Base-by-base conservation (phyloP, 64 coral and sea anemone species). In the Montipora foliosa region DNA sequence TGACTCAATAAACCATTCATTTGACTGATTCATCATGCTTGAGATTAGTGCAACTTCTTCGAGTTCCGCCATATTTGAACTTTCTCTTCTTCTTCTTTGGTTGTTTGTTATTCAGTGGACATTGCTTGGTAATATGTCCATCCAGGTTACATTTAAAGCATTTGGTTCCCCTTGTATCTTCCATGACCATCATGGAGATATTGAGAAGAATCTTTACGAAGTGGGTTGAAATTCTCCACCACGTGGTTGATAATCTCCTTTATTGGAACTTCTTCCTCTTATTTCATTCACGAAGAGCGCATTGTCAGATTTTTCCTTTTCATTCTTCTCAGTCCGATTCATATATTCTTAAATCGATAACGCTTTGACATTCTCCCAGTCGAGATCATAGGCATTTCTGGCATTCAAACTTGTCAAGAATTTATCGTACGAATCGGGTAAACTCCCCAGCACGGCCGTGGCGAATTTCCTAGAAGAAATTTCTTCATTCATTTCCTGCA, bases 41-140 rank as follows among this genome's bases (percentile, higher is more conserved):
- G 88, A 95, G 57, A 95, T 91, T 48, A 95, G 78, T 22, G 88
- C 88, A 68, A 95, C 90, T 90, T 80, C 93, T 82, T 90, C 93
- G 47, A 74, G 14, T 94, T 89, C 86, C 21, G 67, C 92, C 47
- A 94, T 76, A 74, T 89, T 94, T 55, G 86, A 94, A 81, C 70
- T 88, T 74, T 94, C 92, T 81, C 69, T 83, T 82, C 62, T 94
- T 67, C n/a, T 74, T 29, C 29, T 29, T 29, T 29, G 29, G 51
- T 19, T 75, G 78, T 73, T 89, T 88, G 45, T 80, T 79, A 49
- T 84, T 87, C 48, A 75, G 82, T 20, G 86, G 92, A 48, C 92
- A 94, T 19, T 94, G 76, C 80, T 70, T 94, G 15, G 81, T 51
- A 19, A 88, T 80, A 70, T 88, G 85, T 20, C 92, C 92, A 94